These are phyloP conservation scores for Neuroterus valhalla DNA, from an alignment of 1,140 invertebrate genomes.

Conservation along the genomic window DNA sequence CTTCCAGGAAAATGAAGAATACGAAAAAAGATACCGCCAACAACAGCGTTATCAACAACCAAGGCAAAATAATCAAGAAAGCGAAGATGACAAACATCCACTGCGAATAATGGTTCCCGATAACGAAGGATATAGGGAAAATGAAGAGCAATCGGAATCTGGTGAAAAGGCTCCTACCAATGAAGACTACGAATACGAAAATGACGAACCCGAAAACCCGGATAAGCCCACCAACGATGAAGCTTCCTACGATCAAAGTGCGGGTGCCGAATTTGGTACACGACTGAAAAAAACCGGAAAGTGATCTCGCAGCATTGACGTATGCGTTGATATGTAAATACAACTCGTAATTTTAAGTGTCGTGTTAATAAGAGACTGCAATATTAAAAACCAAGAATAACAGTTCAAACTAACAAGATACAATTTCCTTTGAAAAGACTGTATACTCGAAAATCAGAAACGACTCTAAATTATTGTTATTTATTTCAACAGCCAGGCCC, in stretches of 20 bases:
- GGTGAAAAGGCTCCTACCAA: slow-evolving; percentile 46
- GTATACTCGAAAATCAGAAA: neutral
- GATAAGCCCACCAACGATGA: slow-evolving; percentile 14
- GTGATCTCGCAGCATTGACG: neutral
- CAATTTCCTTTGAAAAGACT: neutral
- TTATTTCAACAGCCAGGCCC: neutral
- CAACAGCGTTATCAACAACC: slow-evolving; percentile 46
- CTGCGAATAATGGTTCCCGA: slow-evolving; percentile 74
- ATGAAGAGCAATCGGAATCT: slow-evolving; percentile 5
- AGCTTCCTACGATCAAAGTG: slow-evolving; percentile 41
- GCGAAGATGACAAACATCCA: slow-evolving; percentile 54
- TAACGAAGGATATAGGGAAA: slow-evolving; percentile 55
- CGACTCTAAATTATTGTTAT: neutral
- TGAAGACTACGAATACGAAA: slow-evolving; percentile 66
- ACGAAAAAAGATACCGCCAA: slow-evolving; percentile 40
- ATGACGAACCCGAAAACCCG: slow-evolving; percentile 46
- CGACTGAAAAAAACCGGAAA: slow-evolving; percentile 49
- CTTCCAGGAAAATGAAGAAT: slow-evolving; percentile 23
- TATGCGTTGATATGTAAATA: slow-evolving; percentile 1
- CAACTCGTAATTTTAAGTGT: slow-evolving; percentile 7
- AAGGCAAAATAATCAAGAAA: slow-evolving; percentile 39
- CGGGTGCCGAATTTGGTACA: slow-evolving; percentile 57
- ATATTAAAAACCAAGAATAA: neutral
- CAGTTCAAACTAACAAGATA: no score
- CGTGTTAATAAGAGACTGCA: neutral